Base-by-base conservation (phyloP, 2,888 invertebrate genomes). In the Metalampra italica region DNA sequence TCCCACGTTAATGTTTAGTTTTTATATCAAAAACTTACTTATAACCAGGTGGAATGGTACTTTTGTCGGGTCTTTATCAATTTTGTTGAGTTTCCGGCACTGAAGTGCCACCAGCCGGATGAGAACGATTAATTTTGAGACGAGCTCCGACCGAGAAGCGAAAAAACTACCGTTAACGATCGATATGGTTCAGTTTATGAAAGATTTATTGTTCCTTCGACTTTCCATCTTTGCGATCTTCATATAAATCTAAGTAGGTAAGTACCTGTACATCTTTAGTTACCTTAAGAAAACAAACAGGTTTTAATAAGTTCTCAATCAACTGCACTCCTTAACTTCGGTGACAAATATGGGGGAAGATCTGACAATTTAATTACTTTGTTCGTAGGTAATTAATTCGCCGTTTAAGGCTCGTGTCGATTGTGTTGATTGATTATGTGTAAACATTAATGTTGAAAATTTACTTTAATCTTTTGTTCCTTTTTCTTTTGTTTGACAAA, bases 1-100 rank as follows among this genome's bases (percentile, higher is more conserved):
- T 22, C 22, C 5, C 22, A 22, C 22, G 5, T 22, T 3, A 2
- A 22, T 22, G n/a, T 22, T 22, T 22, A 2, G 22, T 22, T 22
- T 22, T 22, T 22, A 5, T 3, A 22, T 2, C 5, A 22, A 22
- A 22, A 22, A 22, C 22, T 22, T 3, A 2, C 22, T 22, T 3
- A 22, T 22, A 22, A 22, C 22, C 22, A 22, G 22, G 22, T 22
- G 44, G 49, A 45, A 52, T 41, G n/a, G 55, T 52, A 54, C 60
- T 57, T 64, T 69, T 71, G 69, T 68, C 58, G 49, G 43, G 49
- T 56, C 49, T 64, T 67, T 75, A 71, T 71, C 66, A 71, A 71
- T 69, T 66, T 63, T 63, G 62, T 60, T 63, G 64, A 60, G 74
- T 76, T 78, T 86, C 84, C 85, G 82, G 79, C 64, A 56, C 68